Conservation (phyloP, 2,113 vertebrate species). For the Elaphurus davidianus region DNA sequence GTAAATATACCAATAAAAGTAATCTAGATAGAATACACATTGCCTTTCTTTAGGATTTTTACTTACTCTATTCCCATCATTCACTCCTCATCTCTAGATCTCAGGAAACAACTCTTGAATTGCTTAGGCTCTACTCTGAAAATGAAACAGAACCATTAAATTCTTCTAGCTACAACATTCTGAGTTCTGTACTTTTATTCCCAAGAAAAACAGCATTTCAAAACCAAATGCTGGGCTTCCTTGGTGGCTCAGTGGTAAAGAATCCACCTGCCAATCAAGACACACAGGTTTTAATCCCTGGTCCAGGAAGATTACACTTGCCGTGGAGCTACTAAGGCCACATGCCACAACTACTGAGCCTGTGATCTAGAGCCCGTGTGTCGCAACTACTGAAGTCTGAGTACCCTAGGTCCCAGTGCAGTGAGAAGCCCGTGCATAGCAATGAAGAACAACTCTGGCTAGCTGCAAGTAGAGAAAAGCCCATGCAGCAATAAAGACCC, state of each 20-base stretch:
- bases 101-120: not conserved
- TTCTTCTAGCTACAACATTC: not conserved
- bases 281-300: not conserved
- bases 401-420: not conserved
- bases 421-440: not conserved
- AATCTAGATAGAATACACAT: not conserved
- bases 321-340: not conserved
- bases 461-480: not conserved
- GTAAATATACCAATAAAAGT: not conserved
- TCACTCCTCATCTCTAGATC: not conserved
- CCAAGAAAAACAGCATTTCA: not conserved
- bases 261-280: not conserved
- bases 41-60: not conserved
- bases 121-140: not conserved
- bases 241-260: not conserved
- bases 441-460: not conserved
- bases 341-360: not conserved
- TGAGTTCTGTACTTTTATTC: not conserved
- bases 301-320: not conserved
- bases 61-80: not conserved
- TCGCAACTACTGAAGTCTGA: not conserved
- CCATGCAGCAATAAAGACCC: not conserved
- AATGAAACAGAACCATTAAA: not conserved
- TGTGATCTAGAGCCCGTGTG: not conserved
- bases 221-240: not conserved